Conservation (phyloP, 1,140 invertebrate genomes). For the Choristoneura fumiferana region DNA sequence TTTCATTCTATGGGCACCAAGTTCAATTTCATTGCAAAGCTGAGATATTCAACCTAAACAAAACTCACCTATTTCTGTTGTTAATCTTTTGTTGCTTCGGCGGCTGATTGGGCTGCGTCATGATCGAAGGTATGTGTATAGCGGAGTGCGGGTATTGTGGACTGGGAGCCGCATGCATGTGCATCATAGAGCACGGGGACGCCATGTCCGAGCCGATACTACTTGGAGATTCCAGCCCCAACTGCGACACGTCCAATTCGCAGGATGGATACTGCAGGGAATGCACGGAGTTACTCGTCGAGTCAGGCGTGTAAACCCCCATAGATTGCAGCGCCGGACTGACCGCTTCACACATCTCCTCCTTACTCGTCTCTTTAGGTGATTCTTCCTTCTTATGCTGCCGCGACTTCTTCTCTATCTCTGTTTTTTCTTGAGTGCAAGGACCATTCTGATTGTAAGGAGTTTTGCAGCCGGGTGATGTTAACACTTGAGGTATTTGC, state of each 20-base stretch:
- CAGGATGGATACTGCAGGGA: constrained; percentile 89
- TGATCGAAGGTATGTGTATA: constrained; percentile 80
- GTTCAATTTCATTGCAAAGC: too few relatives aligned
- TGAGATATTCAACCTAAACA: background rate
- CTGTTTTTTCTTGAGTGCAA: constrained; percentile 56
- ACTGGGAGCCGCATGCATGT: constrained; percentile 79
- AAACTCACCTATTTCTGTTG: constrained; percentile 77
- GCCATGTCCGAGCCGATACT: constrained; percentile 92
- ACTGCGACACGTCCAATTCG: constrained; percentile 89
- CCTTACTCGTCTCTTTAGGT: constrained; percentile 63
- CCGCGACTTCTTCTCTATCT: constrained; percentile 80
- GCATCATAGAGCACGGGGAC: constrained; percentile 86
- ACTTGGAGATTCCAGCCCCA: constrained; percentile 91
- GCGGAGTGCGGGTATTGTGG: constrained; percentile 82
- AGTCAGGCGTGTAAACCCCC: constrained; percentile 91
- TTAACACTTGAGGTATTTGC: constrained; percentile 60
- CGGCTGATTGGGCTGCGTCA: constrained; percentile 79
- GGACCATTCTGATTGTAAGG: constrained; percentile 63
- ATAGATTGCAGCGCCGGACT: constrained; percentile 85
- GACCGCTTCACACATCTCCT: constrained; percentile 78
- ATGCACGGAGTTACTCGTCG: constrained; percentile 90
- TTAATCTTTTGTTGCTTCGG: constrained; percentile 77
- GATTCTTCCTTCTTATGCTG: constrained; percentile 79
- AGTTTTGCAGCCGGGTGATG: constrained; percentile 62
- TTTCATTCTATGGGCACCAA: too few relatives aligned